These are phyloP conservation scores for Chalcis sispes DNA, from an alignment of 2,888 invertebrate species.

Conservation along the genomic window DNA sequence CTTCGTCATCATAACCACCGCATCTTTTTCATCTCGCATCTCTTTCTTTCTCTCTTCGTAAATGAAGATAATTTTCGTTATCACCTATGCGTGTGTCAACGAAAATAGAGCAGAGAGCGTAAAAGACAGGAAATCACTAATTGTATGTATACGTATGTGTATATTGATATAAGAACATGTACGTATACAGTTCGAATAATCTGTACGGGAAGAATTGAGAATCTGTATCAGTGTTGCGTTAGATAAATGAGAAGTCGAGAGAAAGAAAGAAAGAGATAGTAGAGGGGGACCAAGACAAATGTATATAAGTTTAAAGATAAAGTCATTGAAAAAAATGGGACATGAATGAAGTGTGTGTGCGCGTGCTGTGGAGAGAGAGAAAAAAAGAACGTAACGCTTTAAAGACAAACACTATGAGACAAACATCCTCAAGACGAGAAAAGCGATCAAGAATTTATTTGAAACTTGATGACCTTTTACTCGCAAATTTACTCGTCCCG, in stretches of 20 bases:
- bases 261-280: no score
- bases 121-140: constrained; percentile 52
- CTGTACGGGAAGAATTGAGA: constrained; percentile 26
- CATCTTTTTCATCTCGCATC: no score
- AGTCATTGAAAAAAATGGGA: constrained; percentile 23
- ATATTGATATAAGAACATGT: no score
- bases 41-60: neutral
- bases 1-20: no score
- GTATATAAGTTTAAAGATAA: constrained; percentile 11
- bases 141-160: constrained; percentile 14
- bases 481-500: no score
- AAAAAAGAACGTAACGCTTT: no score
- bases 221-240: constrained; percentile 3
- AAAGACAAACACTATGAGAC: constrained; percentile 3
- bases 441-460: neutral
- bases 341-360: constrained; percentile 18
- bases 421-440: neutral
- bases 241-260: neutral
- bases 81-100: constrained; percentile 46
- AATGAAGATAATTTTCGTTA: constrained; percentile 47
- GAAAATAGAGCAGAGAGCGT: constrained; percentile 31
- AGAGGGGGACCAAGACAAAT: neutral
- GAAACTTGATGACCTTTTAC: no score
- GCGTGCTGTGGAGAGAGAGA: neutral
- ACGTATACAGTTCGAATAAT: no score